These are phyloP conservation scores for Pachydiplax longipennis DNA, from an alignment of 2,888 invertebrate species.

Conservation along the genomic window DNA sequence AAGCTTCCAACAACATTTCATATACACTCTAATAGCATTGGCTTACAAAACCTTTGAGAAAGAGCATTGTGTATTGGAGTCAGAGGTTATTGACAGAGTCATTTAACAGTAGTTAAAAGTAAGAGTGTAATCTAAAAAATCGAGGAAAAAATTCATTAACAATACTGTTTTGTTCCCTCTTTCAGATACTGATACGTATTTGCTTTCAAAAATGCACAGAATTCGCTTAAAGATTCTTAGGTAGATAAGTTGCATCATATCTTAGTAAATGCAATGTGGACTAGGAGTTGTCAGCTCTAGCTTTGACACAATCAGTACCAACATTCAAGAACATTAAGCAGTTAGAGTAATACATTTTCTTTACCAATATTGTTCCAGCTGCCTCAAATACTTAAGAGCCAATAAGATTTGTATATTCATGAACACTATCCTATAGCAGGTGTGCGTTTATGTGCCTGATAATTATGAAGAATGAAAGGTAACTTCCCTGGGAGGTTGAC, in stretches of 20 bases:
- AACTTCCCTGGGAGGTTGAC: slow-evolving; percentile 70
- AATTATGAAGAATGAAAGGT: slow-evolving; percentile 51
- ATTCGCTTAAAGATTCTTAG: not conserved
- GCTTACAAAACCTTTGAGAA: slow-evolving; percentile 3
- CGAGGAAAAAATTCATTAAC: slow-evolving; percentile 10
- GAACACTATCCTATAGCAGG: slow-evolving; percentile 39
- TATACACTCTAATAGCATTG: not conserved
- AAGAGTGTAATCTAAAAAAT: not conserved
- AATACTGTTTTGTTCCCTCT: slow-evolving; percentile 20
- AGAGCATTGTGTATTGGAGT: slow-evolving; percentile 7
- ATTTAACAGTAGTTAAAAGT: slow-evolving; percentile 9
- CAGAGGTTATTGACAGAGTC: not conserved
- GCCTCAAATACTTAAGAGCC: slow-evolving; percentile 19
- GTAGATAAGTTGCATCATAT: slow-evolving; percentile 22
- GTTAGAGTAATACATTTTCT: slow-evolving; percentile 23
- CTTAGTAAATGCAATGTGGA: slow-evolving; percentile 23
- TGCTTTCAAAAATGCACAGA: slow-evolving; percentile 26
- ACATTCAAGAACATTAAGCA: slow-evolving; percentile 39
- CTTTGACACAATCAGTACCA: slow-evolving; percentile 36
- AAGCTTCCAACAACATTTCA: slow-evolving; percentile 32
- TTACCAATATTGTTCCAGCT: slow-evolving; percentile 28
- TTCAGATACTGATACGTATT: slow-evolving; percentile 3
- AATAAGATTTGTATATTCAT: slow-evolving; percentile 24
- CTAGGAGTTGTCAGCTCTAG: slow-evolving; percentile 15
- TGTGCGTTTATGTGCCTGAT: slow-evolving; percentile 27